A percentile compares a stretch with the other conserved stretches of the same genome.
Evolutionary conservation across 2,113 vertebrate species (phyloP).

Genomic region (Falcunculus frontatus): DNA sequence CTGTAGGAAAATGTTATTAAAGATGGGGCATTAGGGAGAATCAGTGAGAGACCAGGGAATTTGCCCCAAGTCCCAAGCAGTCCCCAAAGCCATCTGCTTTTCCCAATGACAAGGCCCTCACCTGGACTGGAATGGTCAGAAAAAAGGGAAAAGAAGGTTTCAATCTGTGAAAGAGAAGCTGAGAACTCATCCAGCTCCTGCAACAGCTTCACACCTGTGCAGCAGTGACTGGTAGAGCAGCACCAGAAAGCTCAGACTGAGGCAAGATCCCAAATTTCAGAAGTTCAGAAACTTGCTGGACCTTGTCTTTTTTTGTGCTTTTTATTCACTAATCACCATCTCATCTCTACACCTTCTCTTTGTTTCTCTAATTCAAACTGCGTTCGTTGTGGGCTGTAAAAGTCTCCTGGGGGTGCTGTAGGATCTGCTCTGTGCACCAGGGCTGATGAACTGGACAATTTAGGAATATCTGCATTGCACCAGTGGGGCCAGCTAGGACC

Average conservation of each 20-base stretch:
- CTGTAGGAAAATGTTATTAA: background rate
- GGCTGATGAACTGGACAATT: background rate
- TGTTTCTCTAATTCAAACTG: background rate
- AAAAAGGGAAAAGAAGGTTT: background rate
- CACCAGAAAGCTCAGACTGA: background rate
- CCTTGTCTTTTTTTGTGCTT: background rate
- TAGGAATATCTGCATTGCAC: background rate
- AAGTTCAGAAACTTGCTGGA: background rate
- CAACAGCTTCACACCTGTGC: background rate
- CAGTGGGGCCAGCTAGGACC: background rate
- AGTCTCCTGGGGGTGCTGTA: background rate
- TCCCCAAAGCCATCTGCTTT: background rate
- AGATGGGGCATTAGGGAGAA: background rate
- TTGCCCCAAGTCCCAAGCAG: background rate
- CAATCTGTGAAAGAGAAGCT: background rate
- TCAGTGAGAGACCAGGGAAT: background rate
- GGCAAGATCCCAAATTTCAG: background rate
- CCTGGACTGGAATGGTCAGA: background rate
- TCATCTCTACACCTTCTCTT: background rate
- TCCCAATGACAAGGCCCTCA: fast-evolving
- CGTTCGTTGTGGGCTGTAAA: background rate
- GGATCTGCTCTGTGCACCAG: background rate
- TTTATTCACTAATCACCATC: background rate
- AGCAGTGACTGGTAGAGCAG: background rate
- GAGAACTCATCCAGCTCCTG: background rate